Evolutionary conservation across 2,888 invertebrate genomes (phyloP), one percentile per base, ranked within the genome.

Genomic region (Spilarctia lutea): DNA sequence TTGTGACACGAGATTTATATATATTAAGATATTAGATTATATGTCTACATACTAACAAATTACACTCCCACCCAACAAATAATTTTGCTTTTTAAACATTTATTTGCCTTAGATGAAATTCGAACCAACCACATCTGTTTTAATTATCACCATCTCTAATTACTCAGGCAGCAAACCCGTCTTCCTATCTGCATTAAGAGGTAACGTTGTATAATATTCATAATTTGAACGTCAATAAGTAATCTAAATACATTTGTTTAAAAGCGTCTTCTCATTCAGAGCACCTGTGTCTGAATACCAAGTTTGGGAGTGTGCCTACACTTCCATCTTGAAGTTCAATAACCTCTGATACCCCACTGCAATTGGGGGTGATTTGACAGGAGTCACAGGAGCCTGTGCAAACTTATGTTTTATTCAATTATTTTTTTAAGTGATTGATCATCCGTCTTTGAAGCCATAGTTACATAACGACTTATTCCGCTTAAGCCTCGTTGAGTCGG

Each of bases 321-420:
- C 42, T 71, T n/a, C 30, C 35, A 63, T 42, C 70, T 66, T 48
- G 65, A 7, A 39, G 76, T 73, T 76, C 76, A 76, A 71, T 56
- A 56, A 76, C 76, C 75, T 72, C 56, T 52, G 67, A 39, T 24
- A 60, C 68, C 65, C 45, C 10, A 48, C 27, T 56, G 24, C 52
- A 24, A 68, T 33, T 42, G 74, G 66, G 72, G 74, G 74, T 52
- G 70, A 24, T n/a, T 30, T 73, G 70, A 65, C 60, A 71, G 65
- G 72, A 68, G 73, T 8, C 56, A 65, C 60, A 71, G 65, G 72
- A 68, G 73, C 13, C 56, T 76, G 65, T 27, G 68, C 73, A 74
- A 76, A 76, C 73, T 76, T 76, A 76, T 76, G 76, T 76, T 74
- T 76, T 76, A 76, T 76, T 76, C 76, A 76, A 76, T 76, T 76